Conservation (phyloP, 1,140 invertebrate species). For the Drosophila pseudoananassae region DNA sequence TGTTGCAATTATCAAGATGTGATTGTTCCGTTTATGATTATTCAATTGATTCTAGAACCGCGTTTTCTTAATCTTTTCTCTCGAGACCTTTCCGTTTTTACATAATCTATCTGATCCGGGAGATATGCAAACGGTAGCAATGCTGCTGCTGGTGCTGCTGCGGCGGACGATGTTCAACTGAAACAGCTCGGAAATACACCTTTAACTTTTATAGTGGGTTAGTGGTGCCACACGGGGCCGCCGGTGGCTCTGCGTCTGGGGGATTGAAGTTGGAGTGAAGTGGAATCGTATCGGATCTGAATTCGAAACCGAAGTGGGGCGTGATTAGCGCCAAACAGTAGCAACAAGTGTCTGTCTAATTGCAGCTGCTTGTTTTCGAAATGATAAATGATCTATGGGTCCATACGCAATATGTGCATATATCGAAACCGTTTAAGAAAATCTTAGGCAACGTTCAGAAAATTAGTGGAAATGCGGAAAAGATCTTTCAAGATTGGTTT, state of each 20-base stretch:
- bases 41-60: slow-evolving; percentile 26
- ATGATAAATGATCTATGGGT: slow-evolving; percentile 49
- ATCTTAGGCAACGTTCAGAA: slow-evolving; percentile 1
- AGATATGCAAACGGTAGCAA: slow-evolving; percentile 41
- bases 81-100: slow-evolving; percentile 26
- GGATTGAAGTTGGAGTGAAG: slow-evolving; percentile 31
- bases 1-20: slow-evolving; percentile 29
- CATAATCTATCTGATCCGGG: slow-evolving; percentile 30
- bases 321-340: slow-evolving; percentile 55
- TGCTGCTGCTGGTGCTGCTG: slow-evolving; percentile 21
- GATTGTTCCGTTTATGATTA: slow-evolving; percentile 31
- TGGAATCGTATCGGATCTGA: slow-evolving; percentile 36
- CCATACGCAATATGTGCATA: slow-evolving; percentile 20
- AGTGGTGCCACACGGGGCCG: slow-evolving; percentile 9
- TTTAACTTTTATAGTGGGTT: slow-evolving; percentile 60
- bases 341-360: slow-evolving; percentile 45
- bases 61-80: slow-evolving; percentile 10
- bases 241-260: slow-evolving; percentile 10
- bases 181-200: slow-evolving; percentile 30
- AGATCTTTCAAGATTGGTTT: slow-evolving; percentile 13
- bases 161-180: slow-evolving; percentile 52
- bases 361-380: slow-evolving; percentile 48
- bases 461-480: slow-evolving; percentile 47
- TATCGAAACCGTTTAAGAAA: slow-evolving; percentile 10
- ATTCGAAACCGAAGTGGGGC: slow-evolving; percentile 44